phyloP scores from a whole-genome alignment of 2,113 vertebrate species.

The Corythaeola cristata region DNA sequence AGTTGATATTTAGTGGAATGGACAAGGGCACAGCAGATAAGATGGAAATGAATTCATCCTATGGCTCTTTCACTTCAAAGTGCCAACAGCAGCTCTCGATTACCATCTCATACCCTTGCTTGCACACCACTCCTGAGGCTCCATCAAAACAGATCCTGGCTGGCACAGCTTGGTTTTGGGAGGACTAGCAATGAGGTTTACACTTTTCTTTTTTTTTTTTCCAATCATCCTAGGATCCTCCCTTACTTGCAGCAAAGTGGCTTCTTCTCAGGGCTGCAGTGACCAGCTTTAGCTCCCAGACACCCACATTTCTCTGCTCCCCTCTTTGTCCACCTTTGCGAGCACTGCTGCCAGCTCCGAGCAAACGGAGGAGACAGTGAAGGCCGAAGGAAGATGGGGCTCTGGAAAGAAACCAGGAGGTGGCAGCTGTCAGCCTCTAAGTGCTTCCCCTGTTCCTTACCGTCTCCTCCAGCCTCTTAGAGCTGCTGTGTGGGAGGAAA shows the following conservation, averaged over 20 bases:
- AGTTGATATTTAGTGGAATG: not conserved
- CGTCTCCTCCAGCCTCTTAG: constrained; percentile 48
- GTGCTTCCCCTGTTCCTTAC: constrained; percentile 32
- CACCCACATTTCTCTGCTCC: not conserved
- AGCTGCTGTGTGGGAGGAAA: constrained; percentile 63
- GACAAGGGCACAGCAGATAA: not conserved
- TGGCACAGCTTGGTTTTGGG: not conserved
- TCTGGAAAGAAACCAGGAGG: constrained; percentile 26
- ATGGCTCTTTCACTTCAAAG: not conserved
- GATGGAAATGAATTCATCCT: not conserved
- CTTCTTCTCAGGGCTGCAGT: not conserved
- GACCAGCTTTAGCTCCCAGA: not conserved
- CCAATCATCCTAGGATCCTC: not conserved
- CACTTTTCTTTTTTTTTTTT: not conserved
- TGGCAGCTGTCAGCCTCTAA: constrained; percentile 37
- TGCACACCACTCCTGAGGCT: fast-evolving
- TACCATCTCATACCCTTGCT: not conserved
- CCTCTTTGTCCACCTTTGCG: fast-evolving
- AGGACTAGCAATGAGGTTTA: too few relatives aligned
- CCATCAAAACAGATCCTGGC: not conserved
- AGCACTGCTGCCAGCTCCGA: not conserved
- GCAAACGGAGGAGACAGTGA: not conserved
- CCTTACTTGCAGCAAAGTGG: not conserved
- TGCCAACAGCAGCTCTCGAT: not conserved
- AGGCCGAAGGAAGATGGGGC: not conserved